Percentiles rank a stretch among this genome's conserved stretches.
Conservation (phyloP, 2,797 vertebrate genomes). For the Phylloscopus collybita region DNA sequence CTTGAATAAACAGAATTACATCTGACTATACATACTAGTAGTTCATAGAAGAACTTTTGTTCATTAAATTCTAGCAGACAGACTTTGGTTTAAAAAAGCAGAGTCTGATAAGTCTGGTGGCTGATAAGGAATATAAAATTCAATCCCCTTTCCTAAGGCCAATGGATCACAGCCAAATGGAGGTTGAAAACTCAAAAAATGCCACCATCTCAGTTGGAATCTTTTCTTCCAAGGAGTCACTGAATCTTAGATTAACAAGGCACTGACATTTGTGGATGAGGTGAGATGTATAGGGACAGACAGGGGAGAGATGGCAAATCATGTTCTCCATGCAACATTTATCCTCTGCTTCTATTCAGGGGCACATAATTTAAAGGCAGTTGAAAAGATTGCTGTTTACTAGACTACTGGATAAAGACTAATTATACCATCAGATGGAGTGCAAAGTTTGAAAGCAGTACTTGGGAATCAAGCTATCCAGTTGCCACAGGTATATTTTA, state of each 20-base stretch:
- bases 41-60: conserved; percentile 62
- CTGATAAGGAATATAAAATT: conserved; percentile 63
- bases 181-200: conserved; percentile 49
- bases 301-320: neutral
- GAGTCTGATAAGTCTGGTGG: neutral
- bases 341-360: neutral
- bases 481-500: neutral
- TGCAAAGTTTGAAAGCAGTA: neutral
- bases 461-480: neutral
- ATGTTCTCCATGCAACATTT: neutral
- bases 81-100: conserved; percentile 48
- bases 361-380: neutral
- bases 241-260: conserved; percentile 26
- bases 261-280: neutral
- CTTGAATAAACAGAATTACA: conserved; percentile 47
- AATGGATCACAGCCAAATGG: conserved; percentile 59
- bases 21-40: conserved; percentile 48
- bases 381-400: neutral
- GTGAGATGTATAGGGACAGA: too few relatives aligned
- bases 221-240: neutral
- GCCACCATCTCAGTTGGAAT: conserved; percentile 37
- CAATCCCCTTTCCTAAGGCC: conserved; percentile 46
- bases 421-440: neutral
- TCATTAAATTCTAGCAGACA: conserved; percentile 63
- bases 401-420: neutral